phyloP scores from a whole-genome alignment of 2,888 invertebrate species.

The Caenorhabditis sp. region DNA sequence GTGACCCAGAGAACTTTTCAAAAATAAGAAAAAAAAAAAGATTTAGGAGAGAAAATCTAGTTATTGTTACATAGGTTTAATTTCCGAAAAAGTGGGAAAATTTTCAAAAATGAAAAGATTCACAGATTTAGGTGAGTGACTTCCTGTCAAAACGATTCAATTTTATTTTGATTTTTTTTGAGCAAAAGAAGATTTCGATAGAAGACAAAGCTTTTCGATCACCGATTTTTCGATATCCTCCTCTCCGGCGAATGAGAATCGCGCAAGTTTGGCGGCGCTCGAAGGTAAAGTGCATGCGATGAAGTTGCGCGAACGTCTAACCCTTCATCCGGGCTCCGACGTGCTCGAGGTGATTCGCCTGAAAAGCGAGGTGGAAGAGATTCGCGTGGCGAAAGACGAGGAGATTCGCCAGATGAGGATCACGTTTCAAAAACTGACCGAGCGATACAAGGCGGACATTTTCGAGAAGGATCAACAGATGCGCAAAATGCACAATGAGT shows the following conservation, averaged over 20 bases:
- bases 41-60: no score
- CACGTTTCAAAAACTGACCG: constrained; percentile 12
- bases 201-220: no score
- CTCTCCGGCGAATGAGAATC: no score
- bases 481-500: constrained; percentile 39
- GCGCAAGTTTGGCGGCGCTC: background rate
- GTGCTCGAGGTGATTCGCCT: background rate
- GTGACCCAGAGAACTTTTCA: no score
- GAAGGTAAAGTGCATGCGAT: constrained; percentile 13
- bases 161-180: no score
- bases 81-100: background rate
- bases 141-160: background rate
- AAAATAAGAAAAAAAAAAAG: no score
- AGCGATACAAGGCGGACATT: constrained; percentile 11
- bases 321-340: no score
- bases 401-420: constrained; percentile 5
- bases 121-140: background rate
- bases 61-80: no score
- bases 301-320: constrained; percentile 6
- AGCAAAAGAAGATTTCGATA: no score
- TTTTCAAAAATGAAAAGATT: background rate
- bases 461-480: constrained; percentile 11
- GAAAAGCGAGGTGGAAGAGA: constrained; percentile 5
- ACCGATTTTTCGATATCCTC: no score
- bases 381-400: background rate